Conservation (phyloP, 2,888 invertebrate species). For the Allolobophora icterica region DNA sequence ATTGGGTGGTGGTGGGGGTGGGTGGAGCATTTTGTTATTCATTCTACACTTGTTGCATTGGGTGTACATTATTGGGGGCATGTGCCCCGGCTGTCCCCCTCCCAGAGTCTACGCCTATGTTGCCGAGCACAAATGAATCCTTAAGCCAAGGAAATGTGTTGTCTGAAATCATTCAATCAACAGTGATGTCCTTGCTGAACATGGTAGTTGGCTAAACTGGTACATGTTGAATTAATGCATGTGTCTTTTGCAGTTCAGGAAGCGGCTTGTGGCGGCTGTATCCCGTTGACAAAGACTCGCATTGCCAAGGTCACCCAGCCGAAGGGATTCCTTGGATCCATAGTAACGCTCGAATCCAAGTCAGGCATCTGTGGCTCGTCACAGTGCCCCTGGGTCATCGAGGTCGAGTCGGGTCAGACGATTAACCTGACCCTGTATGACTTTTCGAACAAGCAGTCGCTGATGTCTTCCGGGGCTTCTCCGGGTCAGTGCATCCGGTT, state of each 20-base stretch:
- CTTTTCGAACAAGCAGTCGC: conserved; percentile 25
- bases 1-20: too few relatives aligned
- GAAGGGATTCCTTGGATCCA: conserved; percentile 21
- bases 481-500: conserved; percentile 26
- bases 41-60: too few relatives aligned
- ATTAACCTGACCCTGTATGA: conserved; percentile 43
- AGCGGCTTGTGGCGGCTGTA: conserved; percentile 5
- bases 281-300: background rate
- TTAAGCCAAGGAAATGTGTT: too few relatives aligned
- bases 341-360: conserved; percentile 24
- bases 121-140: too few relatives aligned
- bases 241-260: background rate
- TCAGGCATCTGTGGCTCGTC: conserved; percentile 26
- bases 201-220: too few relatives aligned
- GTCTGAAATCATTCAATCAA: too few relatives aligned
- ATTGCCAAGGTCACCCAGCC: background rate
- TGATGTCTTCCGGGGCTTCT: background rate
- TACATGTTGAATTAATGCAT: too few relatives aligned
- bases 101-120: too few relatives aligned
- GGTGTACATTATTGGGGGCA: too few relatives aligned
- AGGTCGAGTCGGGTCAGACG: conserved; percentile 43
- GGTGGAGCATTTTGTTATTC: too few relatives aligned
- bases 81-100: too few relatives aligned
- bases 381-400: conserved; percentile 33
- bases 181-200: too few relatives aligned